Percentiles rank a stretch among this genome's conserved stretches.
Evolutionary conservation across 1,140 invertebrate species (phyloP).

Genomic region (Panulirus ornatus): DNA sequence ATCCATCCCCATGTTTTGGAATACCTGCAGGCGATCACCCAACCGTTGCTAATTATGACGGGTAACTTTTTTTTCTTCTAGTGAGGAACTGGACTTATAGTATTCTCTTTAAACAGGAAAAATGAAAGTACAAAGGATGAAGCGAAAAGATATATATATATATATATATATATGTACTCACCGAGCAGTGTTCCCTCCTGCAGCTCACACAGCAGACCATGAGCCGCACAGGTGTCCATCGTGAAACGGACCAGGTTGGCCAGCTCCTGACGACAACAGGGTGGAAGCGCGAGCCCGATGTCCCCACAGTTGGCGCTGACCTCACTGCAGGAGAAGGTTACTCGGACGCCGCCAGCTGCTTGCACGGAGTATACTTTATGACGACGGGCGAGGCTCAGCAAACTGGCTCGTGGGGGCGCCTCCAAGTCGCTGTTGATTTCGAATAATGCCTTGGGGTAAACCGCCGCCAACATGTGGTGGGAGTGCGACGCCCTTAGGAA

Average conservation of each 20-base stretch:
- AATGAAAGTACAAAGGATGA: no score
- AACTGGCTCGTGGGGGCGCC: conserved; percentile 20
- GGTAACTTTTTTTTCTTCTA: no score
- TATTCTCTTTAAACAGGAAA: no score
- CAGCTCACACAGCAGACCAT: conserved; percentile 62
- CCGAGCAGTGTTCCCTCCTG: conserved; percentile 65
- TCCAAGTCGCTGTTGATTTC: background rate
- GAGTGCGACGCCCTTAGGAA: conserved; percentile 45
- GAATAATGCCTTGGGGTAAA: conserved; percentile 39
- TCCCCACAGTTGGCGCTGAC: conserved; percentile 31
- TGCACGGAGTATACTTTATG: conserved; percentile 49
- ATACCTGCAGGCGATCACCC: no score
- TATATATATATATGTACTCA: conserved; percentile 9
- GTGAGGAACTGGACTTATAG: no score
- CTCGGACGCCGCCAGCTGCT: background rate
- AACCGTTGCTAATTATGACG: no score
- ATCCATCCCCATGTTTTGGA: no score
- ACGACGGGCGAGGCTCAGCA: conserved; percentile 42
- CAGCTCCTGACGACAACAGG: conserved; percentile 61
- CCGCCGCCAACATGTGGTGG: conserved; percentile 42
- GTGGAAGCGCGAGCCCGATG: conserved; percentile 39
- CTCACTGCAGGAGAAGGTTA: conserved; percentile 44
- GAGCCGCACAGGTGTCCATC: conserved; percentile 58
- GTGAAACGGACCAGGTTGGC: conserved; percentile 53
- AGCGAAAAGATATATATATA: background rate